A percentile compares a stretch with the other conserved stretches of the same genome.
phyloP scores from a whole-genome alignment of 1,140 invertebrate genomes.

The Pseudomyrmex concolor region DNA sequence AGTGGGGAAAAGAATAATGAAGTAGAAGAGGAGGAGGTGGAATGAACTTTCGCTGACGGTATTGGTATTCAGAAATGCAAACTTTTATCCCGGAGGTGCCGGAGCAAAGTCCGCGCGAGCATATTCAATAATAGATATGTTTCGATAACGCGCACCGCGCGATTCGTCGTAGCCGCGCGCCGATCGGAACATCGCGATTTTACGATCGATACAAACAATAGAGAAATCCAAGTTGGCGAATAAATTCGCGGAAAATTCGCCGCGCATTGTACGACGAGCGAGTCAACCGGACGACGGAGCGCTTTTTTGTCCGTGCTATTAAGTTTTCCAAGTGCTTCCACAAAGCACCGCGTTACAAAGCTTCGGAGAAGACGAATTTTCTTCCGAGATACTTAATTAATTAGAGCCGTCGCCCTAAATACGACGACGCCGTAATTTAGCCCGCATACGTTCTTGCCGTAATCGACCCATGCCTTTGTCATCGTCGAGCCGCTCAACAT shows the following conservation, averaged over 20 bases:
- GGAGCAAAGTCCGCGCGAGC: constrained; percentile 6
- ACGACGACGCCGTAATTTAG: constrained; percentile 28
- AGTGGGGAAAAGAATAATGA: not conserved
- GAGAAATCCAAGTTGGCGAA: constrained; percentile 18
- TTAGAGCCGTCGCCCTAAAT: constrained; percentile 12
- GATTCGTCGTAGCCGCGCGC: not conserved
- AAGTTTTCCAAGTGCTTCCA: constrained; percentile 39
- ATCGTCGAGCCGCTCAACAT: not conserved
- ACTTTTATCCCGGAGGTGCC: constrained; percentile 47
- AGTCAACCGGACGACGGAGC: not conserved
- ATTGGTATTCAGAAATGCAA: constrained; percentile 53
- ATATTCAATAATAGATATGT: constrained; percentile 4
- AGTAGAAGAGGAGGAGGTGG: not conserved
- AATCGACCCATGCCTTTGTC: constrained; percentile 1
- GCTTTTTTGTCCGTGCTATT: constrained; percentile 27
- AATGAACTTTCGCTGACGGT: constrained; percentile 9
- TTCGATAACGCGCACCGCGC: constrained; percentile 12
- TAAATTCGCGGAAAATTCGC: constrained; percentile 33
- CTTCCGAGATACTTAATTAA: constrained; percentile 54
- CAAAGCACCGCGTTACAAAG: constrained; percentile 41
- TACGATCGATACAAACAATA: constrained; percentile 29
- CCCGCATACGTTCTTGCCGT: constrained; percentile 8
- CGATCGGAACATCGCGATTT: constrained; percentile 16
- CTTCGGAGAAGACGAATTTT: constrained; percentile 36
- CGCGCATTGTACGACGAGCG: constrained; percentile 20